Evolutionary conservation across 1,140 invertebrate genomes (phyloP).

Genomic region (Drosophila yakuba): DNA sequence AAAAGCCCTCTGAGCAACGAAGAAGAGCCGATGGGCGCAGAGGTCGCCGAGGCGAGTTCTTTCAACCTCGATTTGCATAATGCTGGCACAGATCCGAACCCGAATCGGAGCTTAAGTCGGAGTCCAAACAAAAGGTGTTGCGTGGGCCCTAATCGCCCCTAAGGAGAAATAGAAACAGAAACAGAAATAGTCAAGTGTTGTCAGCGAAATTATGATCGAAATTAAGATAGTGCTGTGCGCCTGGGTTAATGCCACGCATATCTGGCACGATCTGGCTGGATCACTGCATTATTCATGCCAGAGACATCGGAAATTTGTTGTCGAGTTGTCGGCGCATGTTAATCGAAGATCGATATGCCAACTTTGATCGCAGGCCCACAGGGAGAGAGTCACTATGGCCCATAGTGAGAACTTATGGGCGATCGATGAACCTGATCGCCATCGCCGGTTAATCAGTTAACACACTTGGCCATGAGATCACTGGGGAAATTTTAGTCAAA

Average conservation of each 20-base stretch:
- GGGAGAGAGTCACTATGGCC: constrained; percentile 49
- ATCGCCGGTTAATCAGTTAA: constrained; percentile 42
- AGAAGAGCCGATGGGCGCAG: background rate
- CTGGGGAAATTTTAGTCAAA: constrained; percentile 23
- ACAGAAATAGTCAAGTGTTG: constrained; percentile 62
- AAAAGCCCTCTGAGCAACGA: constrained; percentile 13
- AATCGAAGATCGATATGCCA: constrained; percentile 52
- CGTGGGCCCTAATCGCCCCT: constrained; percentile 73
- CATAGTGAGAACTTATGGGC: constrained; percentile 41
- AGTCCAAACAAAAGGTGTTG: constrained; percentile 46
- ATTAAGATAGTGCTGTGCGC: constrained; percentile 66
- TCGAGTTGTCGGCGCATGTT: constrained; percentile 56
- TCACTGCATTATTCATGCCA: constrained; percentile 75
- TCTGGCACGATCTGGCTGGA: constrained; percentile 51
- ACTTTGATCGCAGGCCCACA: constrained; percentile 18
- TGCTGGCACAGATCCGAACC: constrained; percentile 59
- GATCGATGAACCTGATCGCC: constrained; percentile 45
- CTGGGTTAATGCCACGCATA: constrained; percentile 35
- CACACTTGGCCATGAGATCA: constrained; percentile 38
- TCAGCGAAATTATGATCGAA: constrained; percentile 78
- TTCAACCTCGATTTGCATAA: constrained; percentile 80
- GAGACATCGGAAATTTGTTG: constrained; percentile 39
- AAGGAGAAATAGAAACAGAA: constrained; percentile 3
- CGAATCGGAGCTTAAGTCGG: constrained; percentile 18
- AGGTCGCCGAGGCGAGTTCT: constrained; percentile 68